Conservation (phyloP, 1,140 invertebrate genomes). For the Diachasmimorpha longicaudata region DNA sequence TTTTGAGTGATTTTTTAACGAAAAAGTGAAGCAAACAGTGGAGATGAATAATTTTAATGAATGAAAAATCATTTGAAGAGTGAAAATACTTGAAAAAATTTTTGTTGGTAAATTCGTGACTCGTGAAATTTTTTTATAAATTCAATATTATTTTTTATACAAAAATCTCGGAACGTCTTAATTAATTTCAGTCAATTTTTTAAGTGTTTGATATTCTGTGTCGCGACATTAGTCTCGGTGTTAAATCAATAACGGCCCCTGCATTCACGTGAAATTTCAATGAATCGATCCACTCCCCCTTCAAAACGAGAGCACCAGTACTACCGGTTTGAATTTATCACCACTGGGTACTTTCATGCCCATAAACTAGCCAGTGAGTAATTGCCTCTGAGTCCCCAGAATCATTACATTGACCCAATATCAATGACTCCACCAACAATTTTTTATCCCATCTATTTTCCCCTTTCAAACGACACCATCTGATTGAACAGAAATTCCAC, state of each 20-base stretch:
- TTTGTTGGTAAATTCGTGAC: too few species aligned
- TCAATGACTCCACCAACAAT: not conserved
- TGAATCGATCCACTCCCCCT: not conserved
- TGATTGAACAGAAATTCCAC: not conserved
- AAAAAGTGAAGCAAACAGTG: not conserved
- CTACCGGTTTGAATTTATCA: not conserved
- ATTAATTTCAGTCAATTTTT: too few species aligned
- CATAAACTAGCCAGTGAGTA: not conserved
- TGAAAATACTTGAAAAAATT: too few species aligned
- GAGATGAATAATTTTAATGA: too few species aligned
- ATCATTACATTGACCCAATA: not conserved
- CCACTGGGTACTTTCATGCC: not conserved
- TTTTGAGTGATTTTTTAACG: not conserved
- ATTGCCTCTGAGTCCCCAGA: not conserved
- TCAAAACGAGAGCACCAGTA: not conserved
- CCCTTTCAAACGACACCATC: not conserved
- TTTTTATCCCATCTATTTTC: not conserved
- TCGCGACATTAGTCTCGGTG: too few species aligned
- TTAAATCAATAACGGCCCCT: not conserved
- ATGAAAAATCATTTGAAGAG: too few species aligned
- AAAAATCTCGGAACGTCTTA: too few species aligned
- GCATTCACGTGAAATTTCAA: not conserved
- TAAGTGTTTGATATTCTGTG: too few species aligned
- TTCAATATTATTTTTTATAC: too few species aligned
- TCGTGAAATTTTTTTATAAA: too few species aligned